These are phyloP conservation scores for Daktulosphaira vitifoliae DNA, from an alignment of 1,140 invertebrate species.

Conservation along the genomic window DNA sequence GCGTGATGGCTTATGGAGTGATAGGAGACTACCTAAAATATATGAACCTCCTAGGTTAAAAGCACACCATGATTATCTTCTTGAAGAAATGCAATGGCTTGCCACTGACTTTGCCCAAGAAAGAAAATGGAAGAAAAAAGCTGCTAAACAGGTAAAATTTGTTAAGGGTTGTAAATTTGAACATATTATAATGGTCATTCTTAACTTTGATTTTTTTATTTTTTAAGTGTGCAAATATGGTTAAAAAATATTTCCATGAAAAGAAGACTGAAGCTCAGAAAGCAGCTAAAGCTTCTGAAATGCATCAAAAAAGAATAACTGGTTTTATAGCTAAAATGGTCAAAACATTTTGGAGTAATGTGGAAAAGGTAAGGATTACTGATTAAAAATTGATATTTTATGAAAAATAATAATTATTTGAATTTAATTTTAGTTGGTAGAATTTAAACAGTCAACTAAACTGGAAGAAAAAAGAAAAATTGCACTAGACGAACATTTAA, in stretches of 20 bases:
- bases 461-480: conserved; percentile 92
- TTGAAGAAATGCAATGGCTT: conserved; percentile 98
- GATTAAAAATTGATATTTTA: neutral
- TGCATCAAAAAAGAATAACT: conserved; percentile 77
- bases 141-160: conserved; percentile 77
- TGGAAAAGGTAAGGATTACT: conserved; percentile 67
- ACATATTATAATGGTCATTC: neutral
- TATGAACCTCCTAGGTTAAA: conserved; percentile 81
- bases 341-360: conserved; percentile 90
- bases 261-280: conserved; percentile 78
- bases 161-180: neutral
- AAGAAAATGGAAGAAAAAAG: conserved; percentile 93
- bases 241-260: conserved; percentile 93
- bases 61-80: conserved; percentile 96
- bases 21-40: conserved; percentile 82
- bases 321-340: conserved; percentile 86
- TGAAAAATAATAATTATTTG: too few species aligned
- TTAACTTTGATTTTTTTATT: conserved; percentile 12
- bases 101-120: conserved; percentile 95
- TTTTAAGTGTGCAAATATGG: conserved; percentile 68
- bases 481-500: conserved; percentile 91
- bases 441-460: conserved; percentile 85
- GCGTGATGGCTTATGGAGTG: conserved; percentile 86
- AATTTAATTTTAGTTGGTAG: conserved; percentile 60
- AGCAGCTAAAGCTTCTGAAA: conserved; percentile 85